Evolutionary conservation across 2,888 invertebrate genomes (phyloP), one percentile per base, ranked within the genome.

Genomic region (Temnothorax ravouxi): DNA sequence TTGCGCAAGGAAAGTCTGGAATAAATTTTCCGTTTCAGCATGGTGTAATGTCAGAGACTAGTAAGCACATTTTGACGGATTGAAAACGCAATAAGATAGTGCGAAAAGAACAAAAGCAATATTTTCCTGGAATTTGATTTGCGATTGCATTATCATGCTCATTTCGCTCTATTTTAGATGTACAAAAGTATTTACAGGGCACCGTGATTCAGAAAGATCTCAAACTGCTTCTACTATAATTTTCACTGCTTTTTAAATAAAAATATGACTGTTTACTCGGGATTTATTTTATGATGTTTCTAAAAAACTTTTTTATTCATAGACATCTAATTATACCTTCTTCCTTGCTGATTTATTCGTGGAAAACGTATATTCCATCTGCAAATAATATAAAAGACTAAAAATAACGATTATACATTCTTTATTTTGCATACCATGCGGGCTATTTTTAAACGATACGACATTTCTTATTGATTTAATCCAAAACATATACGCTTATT

Each of bases 381-480:
- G 3, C 2, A 44, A 21, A 52, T 67, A 54, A 66, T 34, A 34
- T 34, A 34, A 34, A 21, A 59, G 21, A 44, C 1, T 47, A 44
- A 52, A 29, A 67, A 67, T 34, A n/a, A 13, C 2, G 0, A 25
- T 6, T 34, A 34, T 34, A 77, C 1, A 3, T 18, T 41, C 3
- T 52, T 41, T 8, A 25, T 64, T 76, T n/a, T 34, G 56, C 21
- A 29, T 2, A 52, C 2, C 4, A 21, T n/a, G 21, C 25, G 5
- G 13, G 11, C 11, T 67, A 29, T 18, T 6, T 66, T 66, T 67
- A 34, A 56, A 59, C 59, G 1, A 9, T 25, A 9, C 15, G 52
- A 77, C 11, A 25, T 61, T 72, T 54, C 18, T 75, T 47, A 61
- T 34, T 69, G 9, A 29, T 21, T 50, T 64, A 21, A 69, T 80